A percentile compares a stretch with the other conserved stretches of the same genome.
Evolutionary conservation across 2,113 vertebrate genomes (phyloP).

Genomic region (Istiophorus platypterus): DNA sequence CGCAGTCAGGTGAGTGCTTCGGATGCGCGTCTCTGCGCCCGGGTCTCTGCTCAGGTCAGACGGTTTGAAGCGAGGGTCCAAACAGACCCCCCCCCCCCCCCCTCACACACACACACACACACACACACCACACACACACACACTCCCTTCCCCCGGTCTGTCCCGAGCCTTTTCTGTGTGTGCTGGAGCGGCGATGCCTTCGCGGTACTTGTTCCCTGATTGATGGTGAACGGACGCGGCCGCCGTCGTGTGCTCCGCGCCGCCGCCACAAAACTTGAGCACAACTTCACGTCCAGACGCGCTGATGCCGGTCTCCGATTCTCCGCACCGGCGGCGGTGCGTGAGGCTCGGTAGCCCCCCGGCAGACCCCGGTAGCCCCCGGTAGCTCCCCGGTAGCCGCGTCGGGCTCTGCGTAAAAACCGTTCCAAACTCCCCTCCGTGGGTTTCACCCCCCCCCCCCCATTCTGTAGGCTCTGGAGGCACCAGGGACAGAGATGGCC

Average conservation of each 20-base stretch:
- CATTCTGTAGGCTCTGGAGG: not conserved
- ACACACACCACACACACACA: too few relatives aligned
- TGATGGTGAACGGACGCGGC: not conserved
- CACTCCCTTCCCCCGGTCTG: too few relatives aligned
- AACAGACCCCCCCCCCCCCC: not conserved
- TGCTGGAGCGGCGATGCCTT: fast-evolving
- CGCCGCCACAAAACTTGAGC: constrained; percentile 43
- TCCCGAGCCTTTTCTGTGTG: not conserved
- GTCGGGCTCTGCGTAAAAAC: constrained; percentile 46
- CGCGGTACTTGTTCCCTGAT: not conserved
- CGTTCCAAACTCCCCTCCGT: constrained; percentile 16
- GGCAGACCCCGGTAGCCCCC: not conserved
- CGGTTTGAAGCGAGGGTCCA: not conserved
- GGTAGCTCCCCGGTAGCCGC: too few relatives aligned
- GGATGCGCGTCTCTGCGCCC: constrained; percentile 10
- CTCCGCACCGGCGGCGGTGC: not conserved
- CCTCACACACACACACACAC: too few relatives aligned
- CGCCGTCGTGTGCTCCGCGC: not conserved
- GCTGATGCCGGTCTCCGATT: not conserved
- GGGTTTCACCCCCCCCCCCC: not conserved
- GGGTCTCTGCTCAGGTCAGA: not conserved
- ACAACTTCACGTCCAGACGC: constrained; percentile 47
- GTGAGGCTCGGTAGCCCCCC: not conserved
- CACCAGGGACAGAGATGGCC: not conserved
- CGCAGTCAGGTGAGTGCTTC: constrained; percentile 83